Evolutionary conservation across 2,888 invertebrate genomes (phyloP), one percentile per base, ranked within the genome.

Genomic region (Heliconius charithonia): DNA sequence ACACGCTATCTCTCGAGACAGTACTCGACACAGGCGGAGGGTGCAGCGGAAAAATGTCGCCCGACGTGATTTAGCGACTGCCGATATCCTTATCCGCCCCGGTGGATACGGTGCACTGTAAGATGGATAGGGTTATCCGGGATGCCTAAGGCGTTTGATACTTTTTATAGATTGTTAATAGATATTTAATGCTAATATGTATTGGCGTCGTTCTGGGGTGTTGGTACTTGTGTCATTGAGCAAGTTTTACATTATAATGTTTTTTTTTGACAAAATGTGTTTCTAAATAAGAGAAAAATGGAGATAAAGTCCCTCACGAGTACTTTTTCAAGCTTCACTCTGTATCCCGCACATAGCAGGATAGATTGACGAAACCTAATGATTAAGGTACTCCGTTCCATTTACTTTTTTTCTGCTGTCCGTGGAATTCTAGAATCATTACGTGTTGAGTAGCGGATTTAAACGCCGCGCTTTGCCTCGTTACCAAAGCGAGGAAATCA

Each of bases 21-120:
- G 88, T 88, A 84, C 90, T 90, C 89, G 89, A 85, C 87, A 86
- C 83, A 82, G 78, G 83, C 83, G 83, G 87, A 88, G 91, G 93
- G 91, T 86, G 86, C 86, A 87, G 89, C 91, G 91, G 91, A 91
- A 94, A 93, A 93, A 92, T 91, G 90, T 92, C 93, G 88, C 90
- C 90, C 86, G 88, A 85, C 85, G 91, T 94, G 94, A 94, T 94
- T 94, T 94, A 94, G 88, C 90, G 87, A 89, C 89, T 85, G 85
- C 84, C 84, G 83, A 79, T 82, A 80, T 82, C 81, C 73, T 73
- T 73, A 77, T 73, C 77, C 77, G 77, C 76, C 70, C 76, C 6
- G 51, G 51, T 7, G 51, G 51, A 37, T 10, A 37, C 70, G 76
- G 62, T 41, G 63, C 27, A 9, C 66, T 67, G 66, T n/a, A 51